phyloP scores from a whole-genome alignment of 2,888 invertebrate genomes.

The Cheilosia grossa region DNA sequence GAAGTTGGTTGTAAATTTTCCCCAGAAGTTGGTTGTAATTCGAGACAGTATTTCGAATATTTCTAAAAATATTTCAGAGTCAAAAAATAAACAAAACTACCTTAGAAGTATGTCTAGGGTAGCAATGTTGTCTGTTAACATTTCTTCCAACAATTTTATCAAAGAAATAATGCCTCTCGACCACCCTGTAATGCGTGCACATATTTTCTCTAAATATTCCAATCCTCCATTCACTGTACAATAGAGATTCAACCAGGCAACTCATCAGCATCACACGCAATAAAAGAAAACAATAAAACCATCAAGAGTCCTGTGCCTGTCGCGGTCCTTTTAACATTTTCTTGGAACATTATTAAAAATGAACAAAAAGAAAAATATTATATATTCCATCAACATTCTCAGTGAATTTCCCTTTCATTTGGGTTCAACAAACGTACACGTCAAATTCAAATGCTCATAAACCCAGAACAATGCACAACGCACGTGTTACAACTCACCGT shows the following conservation, averaged over 20 bases:
- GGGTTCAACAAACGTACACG: slow-evolving; percentile 5
- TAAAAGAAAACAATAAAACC: slow-evolving; percentile 21
- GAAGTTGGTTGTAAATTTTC: too few relatives aligned
- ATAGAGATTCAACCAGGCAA: slow-evolving; percentile 19
- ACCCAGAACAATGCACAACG: slow-evolving; percentile 3
- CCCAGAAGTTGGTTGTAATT: too few relatives aligned
- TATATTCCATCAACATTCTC: background rate
- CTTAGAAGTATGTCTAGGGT: too few relatives aligned
- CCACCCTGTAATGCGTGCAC: background rate
- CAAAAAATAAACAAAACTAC: too few relatives aligned
- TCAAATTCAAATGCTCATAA: background rate
- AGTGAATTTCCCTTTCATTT: slow-evolving; percentile 7
- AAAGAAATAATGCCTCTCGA: background rate
- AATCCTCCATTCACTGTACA: background rate
- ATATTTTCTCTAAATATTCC: slow-evolving; percentile 1
- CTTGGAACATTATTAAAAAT: slow-evolving; percentile 14
- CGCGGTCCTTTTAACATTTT: slow-evolving; percentile 19
- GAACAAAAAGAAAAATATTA: background rate
- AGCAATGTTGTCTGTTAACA: background rate
- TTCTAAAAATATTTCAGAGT: too few relatives aligned
- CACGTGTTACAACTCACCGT: background rate
- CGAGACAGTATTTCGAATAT: accelerated
- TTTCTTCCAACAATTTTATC: background rate
- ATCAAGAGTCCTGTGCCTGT: slow-evolving; percentile 10
- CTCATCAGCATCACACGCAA: slow-evolving; percentile 42